Evolutionary conservation across 2,113 vertebrate species (phyloP).

Genomic region (Harpagus bidentatus): DNA sequence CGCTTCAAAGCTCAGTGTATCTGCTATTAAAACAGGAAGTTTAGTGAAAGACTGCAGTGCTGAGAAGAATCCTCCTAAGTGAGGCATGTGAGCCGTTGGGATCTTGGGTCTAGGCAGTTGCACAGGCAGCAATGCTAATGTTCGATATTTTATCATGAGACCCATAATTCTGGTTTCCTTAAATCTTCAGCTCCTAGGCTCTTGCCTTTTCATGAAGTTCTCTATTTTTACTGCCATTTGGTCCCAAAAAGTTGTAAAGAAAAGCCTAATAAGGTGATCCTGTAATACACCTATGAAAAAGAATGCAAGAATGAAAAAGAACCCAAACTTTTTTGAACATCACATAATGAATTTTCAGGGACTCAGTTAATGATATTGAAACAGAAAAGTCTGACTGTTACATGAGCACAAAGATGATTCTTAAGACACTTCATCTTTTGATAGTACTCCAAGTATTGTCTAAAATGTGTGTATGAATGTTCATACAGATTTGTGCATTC

Average conservation of each 20-base stretch:
- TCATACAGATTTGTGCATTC: not conserved
- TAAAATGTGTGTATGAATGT: accelerated
- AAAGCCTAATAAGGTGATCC: not conserved
- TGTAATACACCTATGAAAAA: not conserved
- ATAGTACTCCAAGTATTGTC: not conserved
- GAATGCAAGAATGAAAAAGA: too few species aligned
- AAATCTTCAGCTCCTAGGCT: not conserved
- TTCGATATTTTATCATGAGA: not conserved
- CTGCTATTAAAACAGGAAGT: not conserved
- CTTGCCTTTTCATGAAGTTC: not conserved
- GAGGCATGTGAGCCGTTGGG: accelerated
- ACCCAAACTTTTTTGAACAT: not conserved
- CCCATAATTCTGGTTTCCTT: not conserved
- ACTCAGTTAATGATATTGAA: not conserved
- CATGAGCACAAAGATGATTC: not conserved
- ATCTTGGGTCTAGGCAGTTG: not conserved
- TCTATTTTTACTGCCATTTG: not conserved
- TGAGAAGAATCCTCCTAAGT: not conserved
- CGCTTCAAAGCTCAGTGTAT: not conserved
- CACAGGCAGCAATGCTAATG: not conserved
- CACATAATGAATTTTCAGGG: not conserved
- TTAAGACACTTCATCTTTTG: not conserved
- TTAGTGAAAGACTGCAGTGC: not conserved
- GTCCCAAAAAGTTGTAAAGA: not conserved
- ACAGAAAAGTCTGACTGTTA: not conserved